These are phyloP conservation scores for Acanthurus lineatus DNA, from an alignment of 2,797 vertebrate species.

Conservation along the genomic window DNA sequence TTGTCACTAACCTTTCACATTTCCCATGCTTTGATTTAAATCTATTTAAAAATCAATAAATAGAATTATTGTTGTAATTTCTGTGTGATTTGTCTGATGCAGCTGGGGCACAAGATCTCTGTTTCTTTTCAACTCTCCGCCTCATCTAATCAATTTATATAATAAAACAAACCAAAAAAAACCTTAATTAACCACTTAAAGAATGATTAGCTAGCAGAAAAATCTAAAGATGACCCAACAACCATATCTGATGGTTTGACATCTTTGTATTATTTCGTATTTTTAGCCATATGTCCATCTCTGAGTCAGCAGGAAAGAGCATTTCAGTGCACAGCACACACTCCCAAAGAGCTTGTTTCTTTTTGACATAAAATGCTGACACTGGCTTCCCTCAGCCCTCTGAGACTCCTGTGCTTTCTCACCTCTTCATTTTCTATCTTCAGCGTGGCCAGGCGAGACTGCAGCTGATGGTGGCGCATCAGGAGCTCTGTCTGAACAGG, in stretches of 20 bases:
- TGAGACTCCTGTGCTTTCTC: slow-evolving; percentile 58
- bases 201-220: neutral
- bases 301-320: slow-evolving; percentile 3
- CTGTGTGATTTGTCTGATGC: too few species aligned
- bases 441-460: slow-evolving; percentile 95
- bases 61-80: too few species aligned
- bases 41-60: too few species aligned
- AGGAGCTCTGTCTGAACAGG: slow-evolving; percentile 96
- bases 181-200: neutral
- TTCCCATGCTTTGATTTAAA: too few species aligned
- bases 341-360: neutral
- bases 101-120: neutral
- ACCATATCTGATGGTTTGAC: neutral
- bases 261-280: neutral
- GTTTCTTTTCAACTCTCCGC: neutral
- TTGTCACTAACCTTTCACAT: too few species aligned
- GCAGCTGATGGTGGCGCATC: slow-evolving; percentile 98
- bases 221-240: neutral
- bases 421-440: slow-evolving; percentile 99
- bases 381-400: neutral
- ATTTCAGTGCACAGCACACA: neutral
- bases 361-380: slow-evolving; percentile 33
- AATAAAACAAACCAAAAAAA: neutral
- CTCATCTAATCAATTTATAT: too few species aligned
- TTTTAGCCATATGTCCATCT: neutral